Base-by-base conservation (phyloP, 2,888 invertebrate species). In the Pyrgus malvae region DNA sequence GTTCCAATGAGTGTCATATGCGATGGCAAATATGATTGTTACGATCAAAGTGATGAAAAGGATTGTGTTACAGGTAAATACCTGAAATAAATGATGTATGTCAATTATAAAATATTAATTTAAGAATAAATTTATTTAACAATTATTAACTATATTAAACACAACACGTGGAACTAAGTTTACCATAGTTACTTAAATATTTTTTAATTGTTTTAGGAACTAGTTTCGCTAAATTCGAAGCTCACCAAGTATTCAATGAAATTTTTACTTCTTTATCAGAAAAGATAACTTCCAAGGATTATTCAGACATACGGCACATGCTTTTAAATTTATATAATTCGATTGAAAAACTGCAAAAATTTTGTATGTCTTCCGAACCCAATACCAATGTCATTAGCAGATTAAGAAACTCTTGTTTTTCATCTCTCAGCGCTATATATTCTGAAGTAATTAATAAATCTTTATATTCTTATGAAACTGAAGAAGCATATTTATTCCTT, bases 21-120 rank as follows among this genome's bases (percentile, higher is more conserved):
- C 59, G 86, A 89, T 56, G 88, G 89, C 0, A 87, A 84, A 76
- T 57, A 77, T 11, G 89, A 89, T 56, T 89, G 89, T 60, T 73
- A 66, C 48, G 84, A 87, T 62, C 78, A 83, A 65, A 69, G 73
- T 21, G 89, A 89, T 63, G 89, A 89, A 67, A 62, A 23, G 17
- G 68, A 54, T 37, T 89, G 89, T 60, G 59, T 60, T n/a, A 46
- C 48, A 59, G 78, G 83, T 83, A 70, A 58, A 56, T 51, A 35
- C 6, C 3, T 21, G 6, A 21, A 17, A 38, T 0, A 11, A 21
- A 21, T 37, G 6, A 35, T 7, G n/a, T n/a, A n/a, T n/a, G n/a
- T n/a, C n/a, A n/a, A n/a, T n/a, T n/a, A n/a, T n/a, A n/a, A n/a
- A n/a, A n/a, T n/a, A n/a, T n/a, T n/a, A n/a, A n/a, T n/a, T n/a